Evolutionary conservation across 2,888 invertebrate species (phyloP).

Genomic region (Dicyrtomina minuta): DNA sequence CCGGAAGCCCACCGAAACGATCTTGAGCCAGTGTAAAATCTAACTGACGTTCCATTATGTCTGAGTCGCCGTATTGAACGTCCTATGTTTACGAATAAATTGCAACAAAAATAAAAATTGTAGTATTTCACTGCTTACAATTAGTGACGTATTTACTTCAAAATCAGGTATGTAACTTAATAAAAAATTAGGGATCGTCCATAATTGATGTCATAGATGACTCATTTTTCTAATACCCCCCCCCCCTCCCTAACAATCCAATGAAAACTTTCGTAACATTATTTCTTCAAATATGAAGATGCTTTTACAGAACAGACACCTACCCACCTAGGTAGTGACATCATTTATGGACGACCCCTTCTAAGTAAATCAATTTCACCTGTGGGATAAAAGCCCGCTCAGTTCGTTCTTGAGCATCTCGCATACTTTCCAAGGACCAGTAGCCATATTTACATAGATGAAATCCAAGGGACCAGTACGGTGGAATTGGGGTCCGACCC

Average conservation of each 20-base stretch:
- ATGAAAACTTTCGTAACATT: no score
- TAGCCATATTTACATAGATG: slow-evolving; percentile 77
- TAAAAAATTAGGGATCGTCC: no score
- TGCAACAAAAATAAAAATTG: not conserved
- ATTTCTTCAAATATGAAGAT: not conserved
- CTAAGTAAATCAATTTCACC: slow-evolving; percentile 60
- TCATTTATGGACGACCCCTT: no score
- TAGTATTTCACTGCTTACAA: no score
- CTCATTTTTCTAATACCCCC: no score
- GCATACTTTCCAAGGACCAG: slow-evolving; percentile 66
- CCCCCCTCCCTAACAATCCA: no score
- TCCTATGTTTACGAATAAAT: slow-evolving; percentile 15
- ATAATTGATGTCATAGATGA: no score
- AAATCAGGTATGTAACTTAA: no score
- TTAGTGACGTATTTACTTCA: no score
- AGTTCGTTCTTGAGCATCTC: slow-evolving; percentile 67
- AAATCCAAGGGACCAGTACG: slow-evolving; percentile 84
- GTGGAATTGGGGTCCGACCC: slow-evolving; percentile 77
- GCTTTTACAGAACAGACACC: no score
- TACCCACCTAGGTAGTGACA: not conserved
- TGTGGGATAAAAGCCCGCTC: slow-evolving; percentile 72
- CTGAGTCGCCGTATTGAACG: slow-evolving; percentile 58
- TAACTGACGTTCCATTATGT: slow-evolving; percentile 73
- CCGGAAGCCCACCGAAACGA: slow-evolving; percentile 66
- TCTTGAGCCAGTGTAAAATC: slow-evolving; percentile 73